phyloP scores from a whole-genome alignment of 2,888 invertebrate species.

The Philopedon plagiatum region DNA sequence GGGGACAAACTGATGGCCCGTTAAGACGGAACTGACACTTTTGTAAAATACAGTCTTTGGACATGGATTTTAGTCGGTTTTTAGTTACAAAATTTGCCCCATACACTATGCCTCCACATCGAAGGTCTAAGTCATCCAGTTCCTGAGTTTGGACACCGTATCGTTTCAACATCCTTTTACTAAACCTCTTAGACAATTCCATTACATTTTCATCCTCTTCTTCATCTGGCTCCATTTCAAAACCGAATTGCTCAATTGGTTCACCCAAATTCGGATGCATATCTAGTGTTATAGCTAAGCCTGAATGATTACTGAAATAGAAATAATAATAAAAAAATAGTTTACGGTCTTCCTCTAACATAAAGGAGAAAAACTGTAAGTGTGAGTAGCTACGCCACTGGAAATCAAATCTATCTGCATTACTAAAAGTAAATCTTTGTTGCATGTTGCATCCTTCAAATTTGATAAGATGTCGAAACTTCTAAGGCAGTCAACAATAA shows the following conservation, averaged over 20 bases:
- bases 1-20: conserved; percentile 84
- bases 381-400: too few species aligned
- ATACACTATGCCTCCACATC: conserved; percentile 82
- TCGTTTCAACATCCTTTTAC: conserved; percentile 74
- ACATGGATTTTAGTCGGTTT: conserved; percentile 73
- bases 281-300: conserved; percentile 67
- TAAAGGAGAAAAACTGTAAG: too few species aligned
- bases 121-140: conserved; percentile 80
- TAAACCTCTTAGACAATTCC: conserved; percentile 81
- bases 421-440: too few species aligned
- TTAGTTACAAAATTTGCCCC: conserved; percentile 78
- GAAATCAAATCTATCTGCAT: too few species aligned
- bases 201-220: conserved; percentile 83
- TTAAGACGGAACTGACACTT: conserved; percentile 82
- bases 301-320: conserved; percentile 57
- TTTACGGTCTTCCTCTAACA: too few species aligned
- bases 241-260: conserved; percentile 82
- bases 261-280: conserved; percentile 84
- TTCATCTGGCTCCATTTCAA: conserved; percentile 81
- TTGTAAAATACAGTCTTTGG: conserved; percentile 83
- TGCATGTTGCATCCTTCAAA: too few species aligned
- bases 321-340: not conserved
- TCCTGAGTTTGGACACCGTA: conserved; percentile 82
- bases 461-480: too few species aligned
- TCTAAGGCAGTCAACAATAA: too few species aligned